Evolutionary conservation across 2,113 vertebrate species (phyloP).

Genomic region (Alces alces): DNA sequence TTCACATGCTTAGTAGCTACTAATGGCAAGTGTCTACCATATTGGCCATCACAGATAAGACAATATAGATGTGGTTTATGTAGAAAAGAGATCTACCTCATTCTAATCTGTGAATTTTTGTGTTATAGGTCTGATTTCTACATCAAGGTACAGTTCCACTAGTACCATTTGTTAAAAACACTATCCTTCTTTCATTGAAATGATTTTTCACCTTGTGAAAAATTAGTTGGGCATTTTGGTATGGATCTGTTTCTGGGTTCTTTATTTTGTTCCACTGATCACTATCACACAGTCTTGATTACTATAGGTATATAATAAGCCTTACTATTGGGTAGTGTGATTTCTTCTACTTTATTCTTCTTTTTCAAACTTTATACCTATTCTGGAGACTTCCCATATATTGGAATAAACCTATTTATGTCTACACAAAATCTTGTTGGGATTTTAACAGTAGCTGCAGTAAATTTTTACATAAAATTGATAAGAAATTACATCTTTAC

Average conservation of each 20-base stretch:
- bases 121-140: not conserved
- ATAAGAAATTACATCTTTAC: not conserved
- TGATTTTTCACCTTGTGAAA: slow-evolving; percentile 1
- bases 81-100: not conserved
- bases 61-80: not conserved
- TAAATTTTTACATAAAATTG: not conserved
- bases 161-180: not conserved
- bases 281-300: not conserved
- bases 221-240: not conserved
- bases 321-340: not conserved
- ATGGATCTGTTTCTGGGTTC: not conserved
- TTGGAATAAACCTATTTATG: not conserved
- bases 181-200: not conserved
- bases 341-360: not conserved
- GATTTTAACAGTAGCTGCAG: not conserved
- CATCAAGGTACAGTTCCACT: not conserved
- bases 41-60: not conserved
- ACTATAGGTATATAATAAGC: not conserved
- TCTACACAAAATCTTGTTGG: not conserved
- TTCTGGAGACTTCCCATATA: not conserved
- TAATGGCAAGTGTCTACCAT: not conserved
- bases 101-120: not conserved
- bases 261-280: not conserved
- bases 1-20: not conserved
- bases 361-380: not conserved